Conservation (phyloP, 2,888 invertebrate species). For the Xylota sylvarum region DNA sequence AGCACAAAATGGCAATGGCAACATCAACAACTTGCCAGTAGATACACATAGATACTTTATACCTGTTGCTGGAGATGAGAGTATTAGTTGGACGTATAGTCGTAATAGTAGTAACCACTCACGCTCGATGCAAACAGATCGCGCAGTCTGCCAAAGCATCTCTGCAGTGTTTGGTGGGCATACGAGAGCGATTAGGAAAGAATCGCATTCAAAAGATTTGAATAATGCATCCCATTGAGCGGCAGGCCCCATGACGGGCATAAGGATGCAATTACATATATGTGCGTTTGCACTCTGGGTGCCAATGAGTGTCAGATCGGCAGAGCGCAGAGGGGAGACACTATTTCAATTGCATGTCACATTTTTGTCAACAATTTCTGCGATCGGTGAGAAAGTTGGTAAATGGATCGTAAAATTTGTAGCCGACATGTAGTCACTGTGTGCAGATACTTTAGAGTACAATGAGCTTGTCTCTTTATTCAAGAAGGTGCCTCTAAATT, state of each 20-base stretch:
- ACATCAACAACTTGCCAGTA: slow-evolving; percentile 76
- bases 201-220: slow-evolving; percentile 74
- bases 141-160: slow-evolving; percentile 42
- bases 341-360: slow-evolving; percentile 68
- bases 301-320: slow-evolving; percentile 34
- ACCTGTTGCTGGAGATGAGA: slow-evolving; percentile 35
- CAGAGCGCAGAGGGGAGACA: slow-evolving; percentile 21
- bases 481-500: slow-evolving; percentile 15
- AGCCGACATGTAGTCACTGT: neutral
- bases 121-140: slow-evolving; percentile 34
- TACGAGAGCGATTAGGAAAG: slow-evolving; percentile 61
- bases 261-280: slow-evolving; percentile 56
- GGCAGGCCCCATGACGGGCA: slow-evolving; percentile 34
- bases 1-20: slow-evolving; percentile 82
- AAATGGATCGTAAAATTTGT: neutral
- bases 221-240: slow-evolving; percentile 67
- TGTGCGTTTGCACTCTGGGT: slow-evolving; percentile 16
- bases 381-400: slow-evolving; percentile 9
- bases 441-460: slow-evolving; percentile 3
- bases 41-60: slow-evolving; percentile 35
- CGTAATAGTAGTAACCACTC: neutral
- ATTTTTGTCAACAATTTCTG: slow-evolving; percentile 73
- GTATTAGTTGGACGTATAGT: neutral
- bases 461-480: slow-evolving; percentile 7
- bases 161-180: slow-evolving; percentile 48